A percentile compares a stretch with the other conserved stretches of the same genome.
These are phyloP conservation scores for Cephonodes hylas DNA, from an alignment of 2,888 invertebrate species.

Conservation along the genomic window DNA sequence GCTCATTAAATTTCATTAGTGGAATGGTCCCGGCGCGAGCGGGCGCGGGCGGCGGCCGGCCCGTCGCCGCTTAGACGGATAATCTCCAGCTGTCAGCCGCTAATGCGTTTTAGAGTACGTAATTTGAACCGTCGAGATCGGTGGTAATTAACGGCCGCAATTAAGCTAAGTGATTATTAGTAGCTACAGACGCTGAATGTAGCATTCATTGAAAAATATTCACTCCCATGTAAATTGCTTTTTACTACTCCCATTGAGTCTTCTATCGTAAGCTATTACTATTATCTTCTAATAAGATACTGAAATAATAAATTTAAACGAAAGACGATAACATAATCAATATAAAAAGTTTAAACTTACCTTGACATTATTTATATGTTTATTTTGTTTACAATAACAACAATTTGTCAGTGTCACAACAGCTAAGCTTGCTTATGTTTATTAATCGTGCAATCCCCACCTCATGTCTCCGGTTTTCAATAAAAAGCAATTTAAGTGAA, in stretches of 20 bases:
- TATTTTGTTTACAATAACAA: background rate
- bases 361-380: too few species aligned
- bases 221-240: background rate
- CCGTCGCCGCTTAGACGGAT: conserved; percentile 76
- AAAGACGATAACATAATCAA: too few species aligned
- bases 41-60: conserved; percentile 45
- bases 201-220: conserved; percentile 30
- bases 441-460: conserved; percentile 26
- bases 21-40: conserved; percentile 62
- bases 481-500: conserved; percentile 74
- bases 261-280: too few species aligned
- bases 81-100: conserved; percentile 80
- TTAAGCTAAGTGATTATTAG: conserved; percentile 80
- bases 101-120: conserved; percentile 82
- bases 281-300: too few species aligned
- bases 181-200: conserved; percentile 58
- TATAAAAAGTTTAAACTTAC: too few species aligned
- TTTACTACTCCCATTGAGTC: background rate
- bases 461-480: conserved; percentile 65
- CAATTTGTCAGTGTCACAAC: background rate
- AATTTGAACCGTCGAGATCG: conserved; percentile 80
- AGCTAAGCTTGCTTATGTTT: background rate
- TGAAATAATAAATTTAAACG: too few species aligned
- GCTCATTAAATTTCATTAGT: conserved; percentile 79
- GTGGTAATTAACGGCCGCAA: conserved; percentile 78